Conservation (phyloP, 2,113 vertebrate genomes). For the Triplophysa siluroides region DNA sequence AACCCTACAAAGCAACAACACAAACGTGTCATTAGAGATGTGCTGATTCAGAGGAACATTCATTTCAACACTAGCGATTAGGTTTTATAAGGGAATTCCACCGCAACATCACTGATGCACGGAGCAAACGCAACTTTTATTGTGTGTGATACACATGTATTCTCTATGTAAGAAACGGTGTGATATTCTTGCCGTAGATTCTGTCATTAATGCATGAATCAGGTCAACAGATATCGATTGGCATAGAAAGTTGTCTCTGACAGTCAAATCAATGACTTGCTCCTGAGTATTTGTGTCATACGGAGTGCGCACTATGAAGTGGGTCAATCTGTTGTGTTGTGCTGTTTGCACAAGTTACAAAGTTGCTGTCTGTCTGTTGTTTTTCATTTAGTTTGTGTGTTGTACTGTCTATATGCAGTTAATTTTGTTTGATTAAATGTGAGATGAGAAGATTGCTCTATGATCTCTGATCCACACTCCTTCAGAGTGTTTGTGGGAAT, state of each 20-base stretch:
- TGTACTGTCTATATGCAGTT: too few relatives aligned
- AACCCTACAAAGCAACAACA: constrained; percentile 56
- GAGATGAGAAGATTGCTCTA: background rate
- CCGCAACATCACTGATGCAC: background rate
- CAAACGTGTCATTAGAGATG: constrained; percentile 69
- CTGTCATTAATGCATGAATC: constrained; percentile 44
- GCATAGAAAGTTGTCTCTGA: constrained; percentile 47
- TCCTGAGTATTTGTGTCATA: constrained; percentile 41
- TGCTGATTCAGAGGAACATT: constrained; percentile 68
- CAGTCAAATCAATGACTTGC: constrained; percentile 61
- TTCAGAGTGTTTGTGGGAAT: constrained; percentile 21
- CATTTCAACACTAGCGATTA: constrained; percentile 56
- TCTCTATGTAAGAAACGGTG: background rate
- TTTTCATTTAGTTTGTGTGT: too few relatives aligned
- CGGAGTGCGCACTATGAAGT: constrained; percentile 47
- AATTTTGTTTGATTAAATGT: background rate
- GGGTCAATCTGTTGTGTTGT: constrained; percentile 58
- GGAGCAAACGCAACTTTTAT: too few relatives aligned
- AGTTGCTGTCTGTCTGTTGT: too few relatives aligned
- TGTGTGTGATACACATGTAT: background rate
- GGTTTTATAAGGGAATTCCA: background rate
- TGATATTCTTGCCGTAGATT: background rate
- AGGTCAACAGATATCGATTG: constrained; percentile 63
- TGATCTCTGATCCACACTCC: constrained; percentile 3
- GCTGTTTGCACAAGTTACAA: too few relatives aligned